These are phyloP conservation scores for Pocillopora verrucosa DNA, from an alignment of 64 coral and sea anemone species.

Conservation along the genomic window DNA sequence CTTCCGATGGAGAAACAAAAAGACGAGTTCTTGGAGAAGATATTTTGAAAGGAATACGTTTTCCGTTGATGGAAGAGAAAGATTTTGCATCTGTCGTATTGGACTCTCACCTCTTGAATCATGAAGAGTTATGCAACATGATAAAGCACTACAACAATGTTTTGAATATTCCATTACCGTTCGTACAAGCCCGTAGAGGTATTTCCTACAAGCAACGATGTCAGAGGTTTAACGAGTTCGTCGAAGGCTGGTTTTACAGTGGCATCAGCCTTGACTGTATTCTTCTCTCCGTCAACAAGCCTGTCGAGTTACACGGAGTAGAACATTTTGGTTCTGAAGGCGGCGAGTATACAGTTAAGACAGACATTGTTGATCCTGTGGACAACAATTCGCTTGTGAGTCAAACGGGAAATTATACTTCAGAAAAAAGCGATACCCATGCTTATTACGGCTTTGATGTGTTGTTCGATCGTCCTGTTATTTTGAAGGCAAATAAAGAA, in stretches of 20 bases:
- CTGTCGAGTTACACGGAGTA: neutral
- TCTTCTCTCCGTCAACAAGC: neutral
- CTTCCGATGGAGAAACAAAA: neutral
- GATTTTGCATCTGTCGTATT: conserved; percentile 4
- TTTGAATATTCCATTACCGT: neutral
- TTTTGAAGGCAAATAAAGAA: neutral
- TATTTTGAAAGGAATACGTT: neutral
- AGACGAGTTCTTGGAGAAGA: conserved; percentile 4
- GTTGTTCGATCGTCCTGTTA: neutral
- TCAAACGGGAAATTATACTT: neutral
- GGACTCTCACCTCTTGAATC: neutral
- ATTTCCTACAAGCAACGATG: neutral
- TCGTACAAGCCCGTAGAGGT: neutral
- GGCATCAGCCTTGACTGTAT: neutral
- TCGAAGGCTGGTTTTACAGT: no score
- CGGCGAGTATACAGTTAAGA: neutral
- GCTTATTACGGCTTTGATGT: neutral
- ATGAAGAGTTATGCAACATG: neutral
- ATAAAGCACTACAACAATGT: neutral
- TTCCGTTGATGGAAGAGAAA: neutral
- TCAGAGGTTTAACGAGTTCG: neutral
- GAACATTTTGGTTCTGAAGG: neutral
- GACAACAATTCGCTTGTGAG: neutral
- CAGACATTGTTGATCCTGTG: neutral
- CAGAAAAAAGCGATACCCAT: neutral